Percentiles rank a stretch among this genome's conserved stretches.
phyloP scores from a whole-genome alignment of 1,140 invertebrate species.

The Brachionus koreanus region DNA sequence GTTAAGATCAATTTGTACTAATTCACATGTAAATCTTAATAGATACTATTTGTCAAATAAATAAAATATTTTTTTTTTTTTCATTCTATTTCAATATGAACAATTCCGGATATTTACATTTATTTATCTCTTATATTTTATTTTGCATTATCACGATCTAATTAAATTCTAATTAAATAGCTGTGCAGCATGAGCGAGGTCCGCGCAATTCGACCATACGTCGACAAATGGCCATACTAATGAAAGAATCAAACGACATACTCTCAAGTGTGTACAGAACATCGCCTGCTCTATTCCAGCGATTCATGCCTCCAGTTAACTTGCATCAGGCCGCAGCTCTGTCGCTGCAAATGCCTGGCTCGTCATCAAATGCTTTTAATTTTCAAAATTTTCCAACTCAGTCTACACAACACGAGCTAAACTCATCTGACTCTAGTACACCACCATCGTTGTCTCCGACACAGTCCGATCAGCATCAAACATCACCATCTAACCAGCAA shows the following conservation, averaged over 20 bases:
- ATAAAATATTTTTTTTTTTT: neutral
- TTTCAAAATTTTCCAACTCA: neutral
- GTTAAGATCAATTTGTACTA: neutral
- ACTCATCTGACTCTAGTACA: neutral
- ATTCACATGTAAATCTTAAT: slow-evolving; percentile 21
- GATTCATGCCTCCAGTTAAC: slow-evolving; percentile 7
- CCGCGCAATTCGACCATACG: slow-evolving; percentile 60
- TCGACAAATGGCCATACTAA: slow-evolving; percentile 42
- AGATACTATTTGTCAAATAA: slow-evolving; percentile 7
- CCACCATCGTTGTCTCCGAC: neutral
- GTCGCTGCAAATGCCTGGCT: neutral
- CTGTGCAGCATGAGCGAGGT: slow-evolving; percentile 65
- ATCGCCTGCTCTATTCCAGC: slow-evolving; percentile 23
- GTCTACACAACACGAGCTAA: neutral
- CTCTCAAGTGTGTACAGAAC: slow-evolving; percentile 8
- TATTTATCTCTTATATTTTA: neutral
- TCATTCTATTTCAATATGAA: neutral
- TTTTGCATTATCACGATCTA: slow-evolving; percentile 15
- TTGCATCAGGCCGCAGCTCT: neutral
- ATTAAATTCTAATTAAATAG: slow-evolving; percentile 50
- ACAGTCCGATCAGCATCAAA: neutral
- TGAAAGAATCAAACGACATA: slow-evolving; percentile 44
- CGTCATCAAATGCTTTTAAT: neutral
- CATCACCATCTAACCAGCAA: neutral
- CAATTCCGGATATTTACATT: slow-evolving; percentile 30